Evolutionary conservation across 1,140 invertebrate genomes (phyloP).

Genomic region (Danaus melanippus): DNA sequence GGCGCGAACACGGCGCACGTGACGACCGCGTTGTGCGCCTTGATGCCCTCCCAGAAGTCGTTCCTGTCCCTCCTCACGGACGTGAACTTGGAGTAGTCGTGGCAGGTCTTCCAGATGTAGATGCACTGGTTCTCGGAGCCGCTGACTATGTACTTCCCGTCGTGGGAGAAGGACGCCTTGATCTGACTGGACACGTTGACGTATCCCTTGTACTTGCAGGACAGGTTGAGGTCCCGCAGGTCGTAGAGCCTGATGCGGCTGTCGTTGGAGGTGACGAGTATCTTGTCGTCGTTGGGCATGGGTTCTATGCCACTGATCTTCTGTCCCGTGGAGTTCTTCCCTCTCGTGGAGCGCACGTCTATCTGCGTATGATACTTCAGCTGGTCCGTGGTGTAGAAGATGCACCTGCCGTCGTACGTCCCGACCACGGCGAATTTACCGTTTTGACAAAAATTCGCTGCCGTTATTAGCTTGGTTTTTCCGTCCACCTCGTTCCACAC

Average conservation of each 20-base stretch:
- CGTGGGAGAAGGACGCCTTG: slow-evolving; percentile 96
- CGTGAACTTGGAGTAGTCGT: slow-evolving; percentile 96
- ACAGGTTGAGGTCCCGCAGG: slow-evolving; percentile 93
- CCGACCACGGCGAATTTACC: slow-evolving; percentile 98
- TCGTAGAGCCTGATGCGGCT: slow-evolving; percentile 97
- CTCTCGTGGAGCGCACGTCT: slow-evolving; percentile 93
- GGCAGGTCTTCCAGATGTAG: slow-evolving; percentile 97
- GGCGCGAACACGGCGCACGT: slow-evolving; percentile 98
- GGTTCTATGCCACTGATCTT: slow-evolving; percentile 99
- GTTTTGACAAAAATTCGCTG: slow-evolving; percentile 98
- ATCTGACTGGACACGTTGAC: slow-evolving; percentile 98
- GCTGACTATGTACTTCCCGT: slow-evolving; percentile 97
- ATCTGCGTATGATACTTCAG: slow-evolving; percentile 99
- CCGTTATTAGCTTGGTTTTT: slow-evolving; percentile 95
- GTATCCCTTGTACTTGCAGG: slow-evolving; percentile 97
- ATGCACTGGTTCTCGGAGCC: slow-evolving; percentile 99
- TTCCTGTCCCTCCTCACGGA: slow-evolving; percentile 95
- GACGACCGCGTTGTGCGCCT: slow-evolving; percentile 96
- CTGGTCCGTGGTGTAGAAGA: slow-evolving; percentile 98
- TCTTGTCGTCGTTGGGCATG: slow-evolving; percentile 96
- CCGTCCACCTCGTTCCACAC: slow-evolving; percentile 98
- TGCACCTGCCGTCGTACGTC: slow-evolving; percentile 97
- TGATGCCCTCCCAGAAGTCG: slow-evolving; percentile 98
- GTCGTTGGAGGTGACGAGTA: slow-evolving; percentile 98
- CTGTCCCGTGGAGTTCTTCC: slow-evolving; percentile 93